Evolutionary conservation across 1,140 invertebrate species (phyloP), one percentile per base, ranked within the genome.

Genomic region (Dendrolimus kikuchii): DNA sequence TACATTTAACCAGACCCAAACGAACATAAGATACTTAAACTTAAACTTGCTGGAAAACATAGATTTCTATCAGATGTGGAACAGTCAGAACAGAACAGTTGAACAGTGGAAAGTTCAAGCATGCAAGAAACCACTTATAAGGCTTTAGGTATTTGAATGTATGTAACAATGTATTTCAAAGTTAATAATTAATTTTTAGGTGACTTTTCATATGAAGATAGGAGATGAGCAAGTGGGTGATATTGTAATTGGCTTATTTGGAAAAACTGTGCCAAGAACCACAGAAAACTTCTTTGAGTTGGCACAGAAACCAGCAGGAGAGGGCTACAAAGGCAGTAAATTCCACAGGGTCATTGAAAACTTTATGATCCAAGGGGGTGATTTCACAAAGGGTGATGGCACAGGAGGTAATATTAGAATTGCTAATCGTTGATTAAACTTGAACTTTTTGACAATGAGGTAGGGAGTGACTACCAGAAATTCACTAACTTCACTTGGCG

Each of bases 221-320:
- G 98, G 96, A 7, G 95, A 90, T 46, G 90, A 95, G 68, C 56
- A 87, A 10, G 87, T 88, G 40, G 97, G 96, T 47, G 89, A 92
- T 47, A 90, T 99, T 68, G 95, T 93, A 55, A 98, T 99, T 81
- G 98, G 98, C 41, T 88, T 99, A 0, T 95, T 94, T 78, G 98
- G 98, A 36, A 96, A 96, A 79, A 98, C 96, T 50, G 98, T 99
- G 0, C 97, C 98, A 7, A 98, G 95, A 86, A 99, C 98, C 5
- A 95, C 90, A 0, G 87, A 93, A 60, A 99, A 99, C 86, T 99
- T 99, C 81, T 89, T 90, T 59, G 90, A 97, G 84, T 85, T 99
- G 43, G 92, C 95, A 7, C 89, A 92, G 66, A 95, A 93, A 76
- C 90, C 92, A 0, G 71, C 86, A 59, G 95, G 94, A 10, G 91